phyloP scores from a whole-genome alignment of 2,888 invertebrate species.

The Sisyra terminalis region DNA sequence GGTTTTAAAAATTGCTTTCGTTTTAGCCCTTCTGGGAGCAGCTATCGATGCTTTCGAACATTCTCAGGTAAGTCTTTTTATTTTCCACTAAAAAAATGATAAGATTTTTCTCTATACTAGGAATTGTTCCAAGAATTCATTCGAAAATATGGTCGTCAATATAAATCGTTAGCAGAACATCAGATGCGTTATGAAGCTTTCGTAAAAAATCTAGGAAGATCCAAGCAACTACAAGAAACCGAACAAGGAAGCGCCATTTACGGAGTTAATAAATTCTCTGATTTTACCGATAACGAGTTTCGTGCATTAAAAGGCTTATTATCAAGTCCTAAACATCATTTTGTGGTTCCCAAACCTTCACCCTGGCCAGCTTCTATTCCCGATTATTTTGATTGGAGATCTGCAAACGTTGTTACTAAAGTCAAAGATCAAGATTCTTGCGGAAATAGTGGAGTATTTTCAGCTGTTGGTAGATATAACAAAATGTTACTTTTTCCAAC shows the following conservation, averaged over 20 bases:
- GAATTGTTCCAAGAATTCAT: too few relatives aligned
- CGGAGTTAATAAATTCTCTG: conserved; percentile 74
- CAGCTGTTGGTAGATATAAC: conserved; percentile 19
- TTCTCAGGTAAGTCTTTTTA: too few relatives aligned
- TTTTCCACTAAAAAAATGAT: too few relatives aligned
- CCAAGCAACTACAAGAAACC: conserved; percentile 50
- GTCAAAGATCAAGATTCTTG: conserved; percentile 84
- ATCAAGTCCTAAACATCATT: conserved; percentile 31
- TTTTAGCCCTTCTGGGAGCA: too few relatives aligned
- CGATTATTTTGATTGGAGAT: conserved; percentile 72
- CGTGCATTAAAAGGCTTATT: conserved; percentile 37
- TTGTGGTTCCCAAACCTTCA: conserved; percentile 35
- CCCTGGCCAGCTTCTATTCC: conserved; percentile 49
- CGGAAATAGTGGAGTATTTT: conserved; percentile 91
- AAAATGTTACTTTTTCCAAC: too few relatives aligned
- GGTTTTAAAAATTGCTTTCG: too few relatives aligned
- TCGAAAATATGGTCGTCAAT: too few relatives aligned
- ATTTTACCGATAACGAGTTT: conserved; percentile 59
- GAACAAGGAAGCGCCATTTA: conserved; percentile 78
- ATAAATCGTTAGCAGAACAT: conserved; percentile 30
- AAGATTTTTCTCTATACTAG: too few relatives aligned
- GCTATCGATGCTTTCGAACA: too few relatives aligned
- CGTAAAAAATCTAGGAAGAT: conserved; percentile 54
- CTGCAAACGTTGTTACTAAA: conserved; percentile 59
- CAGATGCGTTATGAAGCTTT: conserved; percentile 55